Evolutionary conservation across 2,113 vertebrate genomes (phyloP), one percentile per base, ranked within the genome.

Genomic region (Zosterops hypoxanthus): DNA sequence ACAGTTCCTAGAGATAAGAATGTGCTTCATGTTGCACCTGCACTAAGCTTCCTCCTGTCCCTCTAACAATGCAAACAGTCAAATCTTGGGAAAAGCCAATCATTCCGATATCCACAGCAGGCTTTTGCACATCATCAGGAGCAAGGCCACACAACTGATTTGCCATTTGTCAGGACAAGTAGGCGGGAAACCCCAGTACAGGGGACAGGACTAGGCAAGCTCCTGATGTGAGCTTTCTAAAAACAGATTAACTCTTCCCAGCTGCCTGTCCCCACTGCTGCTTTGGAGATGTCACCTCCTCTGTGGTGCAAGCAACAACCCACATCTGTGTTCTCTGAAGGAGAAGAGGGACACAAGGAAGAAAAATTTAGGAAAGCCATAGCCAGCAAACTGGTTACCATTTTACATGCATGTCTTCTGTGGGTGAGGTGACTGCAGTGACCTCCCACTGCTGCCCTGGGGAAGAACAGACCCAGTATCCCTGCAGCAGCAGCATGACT

Each of bases 21-120:
- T 0, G 19, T 1, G 5, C 25, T 52, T 68, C 33, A 7, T 3
- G 42, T 4, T 0, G 0, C 47, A 52, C 25, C 53, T 41, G 14
- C n/a, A 31, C 12, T 14, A 56, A 39, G 41, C 28, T 70, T 85
- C 24, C n/a, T 78, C 55, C 25, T 46, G 19, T 13, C 21, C 34
- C 34, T 50, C 49, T 12, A 76, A 50, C 20, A 76, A 17, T 2
- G 11, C 33, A 34, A 34, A 34, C 34, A 34, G 34, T 34, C 34
- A 5, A 19, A 8, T 2, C 4, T 28, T 24, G 16, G 8, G 21
- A 33, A 63, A 65, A 92, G 8, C 0, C 23, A 26, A 2, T 55
- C 5, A 31, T 31, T 75, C 39, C 39, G 23, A 55, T 11, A 77
- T 11, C 21, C 34, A 33, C 13, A 49, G 31, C 10, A 53, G 31